phyloP scores from a whole-genome alignment of 2,113 vertebrate species.

The Cebidichthys violaceus region DNA sequence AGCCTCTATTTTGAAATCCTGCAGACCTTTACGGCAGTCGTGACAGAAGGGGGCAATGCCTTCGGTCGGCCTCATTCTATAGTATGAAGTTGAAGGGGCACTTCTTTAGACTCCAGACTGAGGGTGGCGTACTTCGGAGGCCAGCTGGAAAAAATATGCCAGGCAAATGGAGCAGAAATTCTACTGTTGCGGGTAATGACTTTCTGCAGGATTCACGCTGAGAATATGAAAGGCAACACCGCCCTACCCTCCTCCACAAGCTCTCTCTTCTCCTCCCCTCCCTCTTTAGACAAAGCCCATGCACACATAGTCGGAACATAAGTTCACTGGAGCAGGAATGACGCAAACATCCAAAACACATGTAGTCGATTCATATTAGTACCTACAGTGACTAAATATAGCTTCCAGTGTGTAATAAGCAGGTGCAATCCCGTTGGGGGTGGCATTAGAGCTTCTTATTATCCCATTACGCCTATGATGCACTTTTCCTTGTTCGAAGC shows the following conservation, averaged over 20 bases:
- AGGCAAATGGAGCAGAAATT: conserved; percentile 77
- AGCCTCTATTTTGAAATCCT: conserved; percentile 16
- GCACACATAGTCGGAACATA: conserved; percentile 15
- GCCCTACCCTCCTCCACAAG: conserved; percentile 4
- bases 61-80: conserved; percentile 2
- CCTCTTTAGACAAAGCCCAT: conserved; percentile 33
- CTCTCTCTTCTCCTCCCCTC: conserved; percentile 16
- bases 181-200: conserved; percentile 77
- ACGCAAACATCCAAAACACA: conserved; percentile 5
- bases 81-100: background rate
- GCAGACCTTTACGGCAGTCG: background rate
- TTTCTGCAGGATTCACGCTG: conserved; percentile 68
- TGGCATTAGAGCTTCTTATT: conserved; percentile 55
- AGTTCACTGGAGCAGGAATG: conserved; percentile 20
- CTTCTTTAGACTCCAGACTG: conserved; percentile 39
- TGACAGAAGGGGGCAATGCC: background rate
- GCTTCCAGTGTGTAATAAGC: conserved; percentile 51
- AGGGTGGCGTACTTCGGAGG: conserved; percentile 66
- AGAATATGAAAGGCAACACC: conserved; percentile 63
- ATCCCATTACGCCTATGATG: conserved; percentile 58
- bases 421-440: conserved; percentile 46
- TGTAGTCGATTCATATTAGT: conserved; percentile 6
- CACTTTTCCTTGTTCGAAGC: conserved; percentile 47
- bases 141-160: conserved; percentile 68
- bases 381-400: conserved; percentile 43